Evolutionary conservation across 2,888 invertebrate genomes (phyloP).

Genomic region (Epirrhoe tristata): DNA sequence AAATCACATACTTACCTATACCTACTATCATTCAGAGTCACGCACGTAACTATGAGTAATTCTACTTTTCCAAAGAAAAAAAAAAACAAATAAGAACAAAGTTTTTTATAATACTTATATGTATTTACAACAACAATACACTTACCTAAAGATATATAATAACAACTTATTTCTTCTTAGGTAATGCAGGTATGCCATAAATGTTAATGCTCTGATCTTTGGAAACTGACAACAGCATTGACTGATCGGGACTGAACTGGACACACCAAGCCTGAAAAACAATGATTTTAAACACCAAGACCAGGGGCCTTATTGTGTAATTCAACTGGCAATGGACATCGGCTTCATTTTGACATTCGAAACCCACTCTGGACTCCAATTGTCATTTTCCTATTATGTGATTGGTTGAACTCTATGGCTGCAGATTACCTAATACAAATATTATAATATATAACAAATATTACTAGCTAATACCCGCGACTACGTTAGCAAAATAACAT

Average conservation of each 20-base stretch:
- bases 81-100: neutral
- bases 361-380: no score
- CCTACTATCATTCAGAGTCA: no score
- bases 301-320: no score
- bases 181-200: conserved; percentile 90
- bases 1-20: no score
- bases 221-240: conserved; percentile 94
- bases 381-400: no score
- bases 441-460: no score
- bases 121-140: conserved; percentile 1
- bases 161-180: conserved; percentile 50
- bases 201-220: conserved; percentile 95
- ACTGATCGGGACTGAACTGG: conserved; percentile 91
- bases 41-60: neutral
- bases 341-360: no score
- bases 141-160: conserved; percentile 7
- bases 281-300: conserved; percentile 14
- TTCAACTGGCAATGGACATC: no score
- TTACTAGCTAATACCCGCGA: no score
- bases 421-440: no score
- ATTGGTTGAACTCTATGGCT: no score
- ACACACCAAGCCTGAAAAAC: conserved; percentile 93
- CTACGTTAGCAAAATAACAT: no score
- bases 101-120: neutral
- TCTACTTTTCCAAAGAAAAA: neutral